phyloP scores from a whole-genome alignment of 2,113 vertebrate species.

The Pantherophis guttatus region DNA sequence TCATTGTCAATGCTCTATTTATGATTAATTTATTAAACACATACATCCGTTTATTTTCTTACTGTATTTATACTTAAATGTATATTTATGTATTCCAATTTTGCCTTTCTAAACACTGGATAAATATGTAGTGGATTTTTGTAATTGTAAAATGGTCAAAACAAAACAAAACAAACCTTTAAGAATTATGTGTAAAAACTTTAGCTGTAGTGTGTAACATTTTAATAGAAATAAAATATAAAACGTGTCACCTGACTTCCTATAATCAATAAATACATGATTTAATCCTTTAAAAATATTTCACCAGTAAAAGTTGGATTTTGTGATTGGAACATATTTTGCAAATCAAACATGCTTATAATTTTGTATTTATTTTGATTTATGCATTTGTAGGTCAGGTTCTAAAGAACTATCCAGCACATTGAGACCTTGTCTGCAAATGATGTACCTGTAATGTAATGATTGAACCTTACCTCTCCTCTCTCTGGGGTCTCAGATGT shows the following conservation, averaged over 20 bases:
- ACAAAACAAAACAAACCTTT: background rate
- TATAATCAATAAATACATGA: background rate
- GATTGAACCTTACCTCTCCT: background rate
- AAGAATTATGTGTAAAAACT: constrained; percentile 12
- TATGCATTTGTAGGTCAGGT: background rate
- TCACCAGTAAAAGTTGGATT: background rate
- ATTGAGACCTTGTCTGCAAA: background rate
- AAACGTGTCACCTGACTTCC: background rate
- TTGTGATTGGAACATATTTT: background rate
- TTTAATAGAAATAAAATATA: constrained; percentile 56
- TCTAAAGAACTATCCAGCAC: background rate
- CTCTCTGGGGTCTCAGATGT: background rate
- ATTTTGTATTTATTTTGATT: background rate
- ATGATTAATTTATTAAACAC: constrained; percentile 78
- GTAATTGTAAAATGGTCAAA: constrained; percentile 35
- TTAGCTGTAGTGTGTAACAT: constrained; percentile 44
- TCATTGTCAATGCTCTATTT: constrained; percentile 72
- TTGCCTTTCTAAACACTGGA: constrained; percentile 51
- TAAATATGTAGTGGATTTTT: constrained; percentile 40
- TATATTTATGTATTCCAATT: constrained; percentile 71
- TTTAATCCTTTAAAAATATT: background rate
- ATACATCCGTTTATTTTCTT: constrained; percentile 72
- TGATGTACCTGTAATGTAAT: too few relatives aligned
- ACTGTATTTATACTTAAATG: constrained; percentile 76
- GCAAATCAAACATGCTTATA: background rate